A percentile compares a stretch with the other conserved stretches of the same genome.
Evolutionary conservation across 2,113 vertebrate species (phyloP).

Genomic region (Galbula dea): DNA sequence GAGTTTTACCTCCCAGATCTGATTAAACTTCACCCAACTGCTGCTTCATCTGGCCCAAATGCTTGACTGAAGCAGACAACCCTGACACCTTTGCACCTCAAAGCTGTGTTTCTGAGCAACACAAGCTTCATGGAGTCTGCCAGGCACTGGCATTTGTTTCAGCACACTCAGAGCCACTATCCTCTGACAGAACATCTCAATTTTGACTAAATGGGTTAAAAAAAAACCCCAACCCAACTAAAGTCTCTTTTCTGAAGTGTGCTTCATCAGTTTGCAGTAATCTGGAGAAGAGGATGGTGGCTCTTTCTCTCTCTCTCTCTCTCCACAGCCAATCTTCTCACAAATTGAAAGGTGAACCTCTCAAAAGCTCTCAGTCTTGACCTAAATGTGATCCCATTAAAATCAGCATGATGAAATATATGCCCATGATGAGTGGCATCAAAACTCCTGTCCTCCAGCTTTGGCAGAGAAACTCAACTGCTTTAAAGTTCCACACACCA

Average conservation of each 20-base stretch:
- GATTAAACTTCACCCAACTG: neutral
- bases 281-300: neutral
- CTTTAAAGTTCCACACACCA: neutral
- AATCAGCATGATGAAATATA: neutral
- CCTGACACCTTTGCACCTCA: neutral
- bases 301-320: no score
- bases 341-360: neutral
- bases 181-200: neutral
- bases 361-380: neutral
- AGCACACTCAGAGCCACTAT: neutral
- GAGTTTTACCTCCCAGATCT: neutral
- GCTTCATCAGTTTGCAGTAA: neutral
- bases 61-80: neutral
- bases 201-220: neutral
- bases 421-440: neutral
- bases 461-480: neutral
- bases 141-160: neutral
- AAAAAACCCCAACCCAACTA: neutral
- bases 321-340: neutral
- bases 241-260: neutral
- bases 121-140: neutral
- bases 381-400: constrained; percentile 39
- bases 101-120: neutral
- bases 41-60: neutral
- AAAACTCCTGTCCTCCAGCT: neutral